Percentiles rank a stretch among this genome's conserved stretches.
These are phyloP conservation scores for Ariolimax columbianus DNA, from an alignment of 2,888 invertebrate genomes.

Conservation along the genomic window DNA sequence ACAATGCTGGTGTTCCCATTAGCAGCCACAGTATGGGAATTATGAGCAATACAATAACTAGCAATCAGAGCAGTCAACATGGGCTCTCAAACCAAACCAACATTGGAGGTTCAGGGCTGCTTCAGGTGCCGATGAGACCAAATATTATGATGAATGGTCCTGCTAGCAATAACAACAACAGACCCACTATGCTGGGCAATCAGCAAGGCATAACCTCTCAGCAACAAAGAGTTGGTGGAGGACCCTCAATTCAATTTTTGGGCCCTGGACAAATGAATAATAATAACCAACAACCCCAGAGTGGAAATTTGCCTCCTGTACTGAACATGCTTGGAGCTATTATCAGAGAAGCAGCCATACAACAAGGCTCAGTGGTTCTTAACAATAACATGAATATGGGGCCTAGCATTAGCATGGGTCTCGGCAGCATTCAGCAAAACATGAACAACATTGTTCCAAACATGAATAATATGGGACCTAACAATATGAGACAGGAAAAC, in stretches of 20 bases:
- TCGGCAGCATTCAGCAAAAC: not conserved
- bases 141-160: not conserved
- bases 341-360: slow-evolving; percentile 43
- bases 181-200: slow-evolving; percentile 18
- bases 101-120: slow-evolving; percentile 41
- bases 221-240: slow-evolving; percentile 20
- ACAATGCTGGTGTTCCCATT: slow-evolving; percentile 36
- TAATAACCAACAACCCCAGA: slow-evolving; percentile 14
- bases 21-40: not conserved
- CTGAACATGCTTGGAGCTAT: slow-evolving; percentile 56
- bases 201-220: slow-evolving; percentile 34
- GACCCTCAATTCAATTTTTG: slow-evolving; percentile 30
- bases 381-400: slow-evolving; percentile 38
- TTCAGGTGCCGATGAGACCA: slow-evolving; percentile 37
- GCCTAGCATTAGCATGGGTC: not conserved
- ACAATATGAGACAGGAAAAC: not conserved
- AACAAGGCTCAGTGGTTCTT: slow-evolving; percentile 36
- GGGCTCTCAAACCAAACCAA: slow-evolving; percentile 23
- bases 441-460: not conserved
- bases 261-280: slow-evolving; percentile 25
- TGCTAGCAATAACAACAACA: not conserved
- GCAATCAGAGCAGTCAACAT: slow-evolving; percentile 18
- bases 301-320: slow-evolving; percentile 52
- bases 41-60: not conserved
- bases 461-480: not conserved